Percentiles rank a stretch among this genome's conserved stretches.
phyloP scores from a whole-genome alignment of 2,888 invertebrate genomes.

The Meta bourneti region DNA sequence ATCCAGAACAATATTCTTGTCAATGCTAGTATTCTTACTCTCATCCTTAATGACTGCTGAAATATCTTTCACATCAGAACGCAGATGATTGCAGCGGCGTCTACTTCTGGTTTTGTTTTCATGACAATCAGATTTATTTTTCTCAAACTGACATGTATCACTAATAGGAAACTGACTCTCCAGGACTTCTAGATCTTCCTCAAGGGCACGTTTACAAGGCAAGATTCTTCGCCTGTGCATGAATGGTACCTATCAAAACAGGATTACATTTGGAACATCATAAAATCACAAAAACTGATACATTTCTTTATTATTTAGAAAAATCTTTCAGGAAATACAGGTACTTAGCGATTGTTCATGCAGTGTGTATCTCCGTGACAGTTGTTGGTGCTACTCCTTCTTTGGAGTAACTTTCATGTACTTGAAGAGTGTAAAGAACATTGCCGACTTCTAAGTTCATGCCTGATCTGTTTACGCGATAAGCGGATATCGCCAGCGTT shows the following conservation, averaged over 20 bases:
- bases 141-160: conserved; percentile 66
- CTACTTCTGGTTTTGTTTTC: conserved; percentile 60
- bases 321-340: neutral
- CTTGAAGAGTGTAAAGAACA: no score
- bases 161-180: conserved; percentile 76
- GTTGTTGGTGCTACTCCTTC: no score
- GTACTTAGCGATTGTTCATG: neutral
- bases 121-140: conserved; percentile 39
- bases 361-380: neutral
- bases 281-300: neutral
- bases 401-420: no score
- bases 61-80: conserved; percentile 56
- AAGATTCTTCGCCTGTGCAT: conserved; percentile 45
- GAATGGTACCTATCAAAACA: conserved; percentile 78
- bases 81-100: conserved; percentile 46
- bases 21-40: conserved; percentile 50
- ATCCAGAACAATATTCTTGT: conserved; percentile 65
- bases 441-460: no score
- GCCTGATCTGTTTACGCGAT: no score
- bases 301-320: neutral
- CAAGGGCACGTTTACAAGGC: conserved; percentile 79
- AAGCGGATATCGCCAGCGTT: no score
- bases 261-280: neutral
- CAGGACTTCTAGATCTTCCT: conserved; percentile 83
- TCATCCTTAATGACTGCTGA: conserved; percentile 23